Evolutionary conservation across 2,888 invertebrate species (phyloP).

Genomic region (Orgyia antiqua): DNA sequence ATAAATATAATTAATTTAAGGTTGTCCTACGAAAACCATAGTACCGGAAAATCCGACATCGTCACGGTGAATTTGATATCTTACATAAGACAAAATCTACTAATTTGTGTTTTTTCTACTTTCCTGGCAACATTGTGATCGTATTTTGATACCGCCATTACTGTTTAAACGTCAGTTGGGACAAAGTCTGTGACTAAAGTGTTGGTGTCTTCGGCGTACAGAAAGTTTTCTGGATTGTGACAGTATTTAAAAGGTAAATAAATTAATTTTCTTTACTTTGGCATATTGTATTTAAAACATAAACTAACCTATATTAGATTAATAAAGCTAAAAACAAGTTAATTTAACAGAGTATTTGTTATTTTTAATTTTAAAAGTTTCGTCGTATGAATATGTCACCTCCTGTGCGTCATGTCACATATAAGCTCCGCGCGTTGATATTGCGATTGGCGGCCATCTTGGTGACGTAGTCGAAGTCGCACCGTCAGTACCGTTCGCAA

Average conservation of each 20-base stretch:
- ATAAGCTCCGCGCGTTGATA: neutral
- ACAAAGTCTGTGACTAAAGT: neutral
- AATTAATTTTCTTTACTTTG: neutral
- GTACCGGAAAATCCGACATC: constrained; percentile 2
- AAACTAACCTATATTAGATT: neutral
- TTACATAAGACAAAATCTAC: constrained; percentile 2
- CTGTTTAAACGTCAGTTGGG: constrained; percentile 1
- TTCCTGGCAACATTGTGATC: constrained; percentile 1
- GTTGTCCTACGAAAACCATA: constrained; percentile 1
- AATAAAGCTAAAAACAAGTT: neutral
- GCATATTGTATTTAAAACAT: neutral
- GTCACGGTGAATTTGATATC: constrained; percentile 2
- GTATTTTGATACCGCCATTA: neutral
- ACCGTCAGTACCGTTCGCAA: constrained; percentile 15
- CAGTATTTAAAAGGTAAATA: neutral
- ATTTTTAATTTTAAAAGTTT: constrained; percentile 4
- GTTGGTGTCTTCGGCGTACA: neutral
- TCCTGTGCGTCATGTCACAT: constrained; percentile 3
- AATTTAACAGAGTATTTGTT: neutral
- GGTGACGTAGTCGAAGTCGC: neutral
- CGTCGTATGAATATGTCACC: constrained; percentile 1
- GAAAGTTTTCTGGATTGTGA: constrained; percentile 1
- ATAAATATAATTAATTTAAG: neutral
- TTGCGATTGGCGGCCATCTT: neutral
- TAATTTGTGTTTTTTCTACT: constrained; percentile 1